These are phyloP conservation scores for Brachystomella parvula DNA, from an alignment of 1,140 invertebrate species.

Conservation along the genomic window DNA sequence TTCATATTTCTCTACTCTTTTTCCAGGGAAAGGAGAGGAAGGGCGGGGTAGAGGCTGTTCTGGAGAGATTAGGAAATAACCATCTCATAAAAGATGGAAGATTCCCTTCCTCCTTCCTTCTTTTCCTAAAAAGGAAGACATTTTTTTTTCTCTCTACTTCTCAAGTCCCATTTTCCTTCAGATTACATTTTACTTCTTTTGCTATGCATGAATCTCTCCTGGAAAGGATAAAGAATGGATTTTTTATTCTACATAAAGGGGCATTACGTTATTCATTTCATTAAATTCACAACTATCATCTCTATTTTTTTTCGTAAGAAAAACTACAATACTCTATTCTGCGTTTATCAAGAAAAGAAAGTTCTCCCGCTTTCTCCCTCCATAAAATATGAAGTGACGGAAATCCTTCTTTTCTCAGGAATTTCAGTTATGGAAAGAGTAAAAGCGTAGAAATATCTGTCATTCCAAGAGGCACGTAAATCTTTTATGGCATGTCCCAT, in stretches of 20 bases:
- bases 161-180: conserved; percentile 2
- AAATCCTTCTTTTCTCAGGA: background rate
- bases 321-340: too few relatives aligned
- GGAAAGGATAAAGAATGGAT: background rate
- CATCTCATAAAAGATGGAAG: background rate
- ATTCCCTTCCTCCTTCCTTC: too few relatives aligned
- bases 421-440: background rate
- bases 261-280: conserved; percentile 11
- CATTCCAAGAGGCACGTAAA: background rate
- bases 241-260: conserved; percentile 9
- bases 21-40: background rate
- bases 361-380: background rate
- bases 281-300: conserved; percentile 10
- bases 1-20: background rate
- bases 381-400: conserved; percentile 4
- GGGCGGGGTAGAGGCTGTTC: background rate
- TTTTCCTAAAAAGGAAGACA: background rate
- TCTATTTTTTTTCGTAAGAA: background rate
- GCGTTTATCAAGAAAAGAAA: background rate
- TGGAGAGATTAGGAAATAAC: conserved; percentile 3
- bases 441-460: background rate
- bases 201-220: background rate
- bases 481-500: conserved; percentile 1
- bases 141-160: too few relatives aligned
- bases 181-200: background rate